Evolutionary conservation across 2,888 invertebrate genomes (phyloP).

Genomic region (Leptinotarsa rubiginosa): DNA sequence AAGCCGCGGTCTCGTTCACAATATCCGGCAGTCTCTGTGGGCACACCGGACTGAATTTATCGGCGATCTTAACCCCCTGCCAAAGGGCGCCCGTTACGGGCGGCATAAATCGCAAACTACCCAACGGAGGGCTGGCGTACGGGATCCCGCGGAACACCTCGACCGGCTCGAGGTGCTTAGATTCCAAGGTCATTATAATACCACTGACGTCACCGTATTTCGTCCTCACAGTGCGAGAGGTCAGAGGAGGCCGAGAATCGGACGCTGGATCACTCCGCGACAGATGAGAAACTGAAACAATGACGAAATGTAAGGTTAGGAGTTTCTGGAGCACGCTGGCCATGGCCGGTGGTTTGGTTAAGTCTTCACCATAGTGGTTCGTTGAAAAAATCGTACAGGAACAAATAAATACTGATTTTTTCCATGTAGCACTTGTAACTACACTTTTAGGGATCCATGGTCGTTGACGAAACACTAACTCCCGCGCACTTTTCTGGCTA

Average conservation of each 20-base stretch:
- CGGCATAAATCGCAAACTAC: conserved; percentile 93
- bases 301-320: conserved; percentile 31
- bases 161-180: conserved; percentile 86
- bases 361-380: conserved; percentile 22
- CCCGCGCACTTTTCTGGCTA: not conserved
- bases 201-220: conserved; percentile 90
- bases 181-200: conserved; percentile 84
- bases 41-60: conserved; percentile 90
- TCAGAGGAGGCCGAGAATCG: conserved; percentile 69
- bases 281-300: conserved; percentile 40
- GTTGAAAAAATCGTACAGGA: conserved; percentile 17
- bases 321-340: conserved; percentile 21
- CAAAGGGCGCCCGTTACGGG: conserved; percentile 94
- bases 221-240: conserved; percentile 86
- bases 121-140: conserved; percentile 92
- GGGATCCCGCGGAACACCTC: conserved; percentile 95
- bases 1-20: conserved; percentile 83
- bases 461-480: not conserved
- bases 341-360: conserved; percentile 17
- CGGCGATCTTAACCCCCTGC: conserved; percentile 90
- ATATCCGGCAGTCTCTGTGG: conserved; percentile 91
- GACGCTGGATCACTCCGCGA: conserved; percentile 55
- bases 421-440: not conserved
- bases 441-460: not conserved
- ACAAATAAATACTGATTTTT: conserved; percentile 16